Evolutionary conservation across 2,888 invertebrate species (phyloP), one percentile per base, ranked within the genome.

Genomic region (Hypolimnas misippus): DNA sequence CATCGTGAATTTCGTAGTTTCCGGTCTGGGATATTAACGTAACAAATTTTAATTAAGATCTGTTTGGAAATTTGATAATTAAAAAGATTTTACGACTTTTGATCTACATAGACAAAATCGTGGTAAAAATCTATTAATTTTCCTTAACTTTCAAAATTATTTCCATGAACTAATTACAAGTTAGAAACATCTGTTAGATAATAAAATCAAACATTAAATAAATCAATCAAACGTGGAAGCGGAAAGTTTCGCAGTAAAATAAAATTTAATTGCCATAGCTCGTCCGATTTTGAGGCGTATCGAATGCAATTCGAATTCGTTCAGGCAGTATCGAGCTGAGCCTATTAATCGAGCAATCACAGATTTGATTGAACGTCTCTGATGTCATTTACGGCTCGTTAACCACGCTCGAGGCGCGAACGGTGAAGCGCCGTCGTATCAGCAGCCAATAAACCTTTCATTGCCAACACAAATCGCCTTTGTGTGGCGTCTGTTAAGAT

Each of bases 301-400:
- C 68, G 58, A 66, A 69, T 72, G 66, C 67, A 70, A 66, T 73
- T 67, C 65, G 67, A 72, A 73, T 72, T 69, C 66, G 68, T 72
- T 76, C 70, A 69, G 77, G 71, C 73, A 76, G 76, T 73, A 71
- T 65, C 71, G 66, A 68, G 67, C 65, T 66, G 70, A 55, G 67
- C 70, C 76, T 76, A 78, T 81, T 76, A 76, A 76, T 77, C 74
- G 74, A 77, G 77, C 80, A 81, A 83, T 87, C 83, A 81, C 68
- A 66, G 69, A 70, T 80, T 79, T 86, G 87, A 87, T 86, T 85
- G 84, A 87, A 86, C 78, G 82, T 79, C 77, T 75, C 81, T 81
- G 77, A 82, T 78, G 79, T 82, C 82, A 81, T 86, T 88, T 79
- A 83, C 75, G 71, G 79, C 79, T 86, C 85, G 87, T 87, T 87